Evolutionary conservation across 2,888 invertebrate species (phyloP), one percentile per base, ranked within the genome.

Genomic region (Dyspetes luteomarginatus): DNA sequence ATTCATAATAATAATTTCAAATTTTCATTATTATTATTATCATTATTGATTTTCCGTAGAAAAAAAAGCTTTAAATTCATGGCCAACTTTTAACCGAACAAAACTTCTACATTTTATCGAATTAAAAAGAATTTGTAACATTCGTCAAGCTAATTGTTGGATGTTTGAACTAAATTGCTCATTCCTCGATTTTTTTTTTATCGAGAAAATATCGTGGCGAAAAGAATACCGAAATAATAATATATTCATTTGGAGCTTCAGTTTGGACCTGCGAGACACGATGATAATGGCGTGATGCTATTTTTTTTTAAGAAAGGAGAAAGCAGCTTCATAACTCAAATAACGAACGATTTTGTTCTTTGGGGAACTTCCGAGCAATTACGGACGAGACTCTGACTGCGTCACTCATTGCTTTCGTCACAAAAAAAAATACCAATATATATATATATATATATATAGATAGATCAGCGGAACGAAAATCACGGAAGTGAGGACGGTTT

Each of bases 241-340:
- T 36, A 36, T 36, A 36, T 55, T 7, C 12, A 26, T 55, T n/a
- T 4, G 12, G 12, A 55, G 45, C 45, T 58, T 28, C 9, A 15
- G 28, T 71, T 28, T 22, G 45, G 45, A 68, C 17, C n/a, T 24
- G 7, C 7, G 28, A 22, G 43, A 43, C 28, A 68, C 36, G 41
- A 58, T 15, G 4, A 36, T 17, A 12, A 24, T 60, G 26, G 26
- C 41, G 30, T 60, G 56, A 28, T 56, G 56, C 56, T 43, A 62
- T 30, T 67, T 50, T 36, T 73, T 65, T 80, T 65, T 48, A 22
- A 22, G 56, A 56, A 28, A 2, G 24, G 79, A 67, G 75, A 80
- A 80, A 75, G 75, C 71, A 45, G 2, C 55, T 69, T 12, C 30
- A 48, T 52, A 68, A 48, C 45, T 68, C 26, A 7, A 68, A 52